Evolutionary conservation across 2,797 vertebrate genomes (phyloP), one percentile per base, ranked within the genome.

Genomic region (Danio kyathit): DNA sequence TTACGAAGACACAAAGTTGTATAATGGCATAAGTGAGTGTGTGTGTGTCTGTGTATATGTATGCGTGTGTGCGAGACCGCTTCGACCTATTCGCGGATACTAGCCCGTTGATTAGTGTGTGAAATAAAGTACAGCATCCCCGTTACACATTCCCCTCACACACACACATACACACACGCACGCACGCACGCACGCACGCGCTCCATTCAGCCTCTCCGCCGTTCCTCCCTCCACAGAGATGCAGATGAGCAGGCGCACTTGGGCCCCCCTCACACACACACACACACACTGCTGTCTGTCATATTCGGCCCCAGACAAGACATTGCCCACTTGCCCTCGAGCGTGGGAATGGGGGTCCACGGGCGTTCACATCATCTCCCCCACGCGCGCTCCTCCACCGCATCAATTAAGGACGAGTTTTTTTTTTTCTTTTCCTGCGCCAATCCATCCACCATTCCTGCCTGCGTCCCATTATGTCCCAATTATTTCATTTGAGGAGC

Each of bases 311-410:
- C 90, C 82, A 83, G 85, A 80, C 89, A 87, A 74, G 85, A 93
- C 83, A 81, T 86, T 93, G 93, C 90, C 69, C 92, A 90, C 93
- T 94, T 91, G 92, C 93, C 92, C 93, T 92, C 89, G 93, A 95
- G 94, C 95, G 95, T 95, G 95, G 95, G 95, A 96, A 96, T 85
- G 88, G 85, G 89, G 93, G 92, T 90, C 83, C 92, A 91, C 93
- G 86, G 93, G 88, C 92, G 92, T 96, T 95, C 95, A 95, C 95
- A 96, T 93, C 94, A 93, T 93, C 78, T 73, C 69, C 78, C 90
- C 84, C 90, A 90, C 69, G 88, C 89, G 84, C 93, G 90, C 94
- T 95, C 92, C 94, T 94, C 92, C 94, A 89, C 89, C 86, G 94
- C 94, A 95, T 95, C 93, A 95, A 95, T 88, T 89, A 88, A 85